Evolutionary conservation across 2,888 invertebrate species (phyloP), one percentile per base, ranked within the genome.

Genomic region (Synanthedon myopaeformis): DNA sequence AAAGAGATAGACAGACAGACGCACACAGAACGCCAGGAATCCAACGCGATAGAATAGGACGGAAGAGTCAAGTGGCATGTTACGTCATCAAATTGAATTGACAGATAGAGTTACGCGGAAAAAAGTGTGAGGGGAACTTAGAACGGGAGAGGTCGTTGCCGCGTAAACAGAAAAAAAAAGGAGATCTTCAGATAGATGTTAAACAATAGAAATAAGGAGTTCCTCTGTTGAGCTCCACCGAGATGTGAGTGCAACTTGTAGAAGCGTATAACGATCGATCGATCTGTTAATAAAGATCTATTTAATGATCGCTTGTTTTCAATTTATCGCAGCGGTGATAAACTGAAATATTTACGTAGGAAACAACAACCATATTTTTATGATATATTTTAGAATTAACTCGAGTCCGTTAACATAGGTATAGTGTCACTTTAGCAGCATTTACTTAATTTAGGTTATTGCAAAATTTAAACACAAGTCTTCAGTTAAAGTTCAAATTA

Each of bases 21-120:
- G 61, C 63, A 60, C 62, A 53, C 61, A 61, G 68, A 73, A 17
- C 35, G 35, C 10, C 35, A 10, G 35, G 35, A 35, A 10, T 35
- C 35, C 35, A 6, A 8, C 8, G 35, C 67, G 67, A 69, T 82
- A 69, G 74, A 64, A 72, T 8, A 35, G 35, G 75, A 79, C 74
- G 83, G 83, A 84, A 78, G 74, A 79, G 79, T 80, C 73, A 78
- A 81, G 77, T 78, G 60, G 62, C 67, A 72, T 66, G 69, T 72
- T 71, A 74, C 72, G 70, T 70, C 69, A 72, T 70, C 64, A 74
- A 78, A 77, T 76, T 70, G 65, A 68, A 67, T 71, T 69, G 68
- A 76, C 61, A 61, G 75, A 82, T 62, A 60, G 67, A 56, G 59
- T 59, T 66, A 66, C 67, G 66, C 55, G 52, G 64, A 72, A 72